Percentiles rank a stretch among this genome's conserved stretches.
Conservation (phyloP, 2,888 invertebrate species). For the Scelioninae gen. 2 region DNA sequence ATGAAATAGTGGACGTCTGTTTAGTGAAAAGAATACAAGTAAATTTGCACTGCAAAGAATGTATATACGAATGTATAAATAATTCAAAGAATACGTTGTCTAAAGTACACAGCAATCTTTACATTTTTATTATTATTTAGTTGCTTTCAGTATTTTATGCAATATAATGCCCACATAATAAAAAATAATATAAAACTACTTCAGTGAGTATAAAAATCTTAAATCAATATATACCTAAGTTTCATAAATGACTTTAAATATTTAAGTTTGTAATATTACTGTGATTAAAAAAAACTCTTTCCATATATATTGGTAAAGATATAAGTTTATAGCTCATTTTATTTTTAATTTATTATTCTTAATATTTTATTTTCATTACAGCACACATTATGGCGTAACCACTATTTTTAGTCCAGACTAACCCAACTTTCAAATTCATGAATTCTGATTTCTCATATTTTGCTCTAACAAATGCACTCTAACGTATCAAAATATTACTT, state of each 20-base stretch:
- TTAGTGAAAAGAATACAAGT: slow-evolving; percentile 2
- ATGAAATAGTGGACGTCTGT: not conserved
- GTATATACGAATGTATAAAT: slow-evolving; percentile 7
- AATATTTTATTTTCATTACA: too few species aligned
- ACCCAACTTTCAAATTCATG: too few species aligned
- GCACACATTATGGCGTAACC: too few species aligned
- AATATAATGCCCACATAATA: not conserved
- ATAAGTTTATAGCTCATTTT: too few species aligned
- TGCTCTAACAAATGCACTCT: too few species aligned
- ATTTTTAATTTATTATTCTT: too few species aligned
- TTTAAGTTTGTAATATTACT: not conserved
- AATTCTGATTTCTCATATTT: too few species aligned
- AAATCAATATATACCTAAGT: not conserved
- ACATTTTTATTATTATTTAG: slow-evolving; percentile 15
- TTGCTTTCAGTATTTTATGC: slow-evolving; percentile 1
- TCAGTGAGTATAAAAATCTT: not conserved
- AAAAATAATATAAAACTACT: slow-evolving; percentile 2
- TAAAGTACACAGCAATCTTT: slow-evolving; percentile 5
- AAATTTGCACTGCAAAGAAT: slow-evolving; percentile 7
- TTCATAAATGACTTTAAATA: not conserved
- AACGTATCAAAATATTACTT: too few species aligned
- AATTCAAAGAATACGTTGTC: slow-evolving; percentile 7
- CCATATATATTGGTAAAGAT: too few species aligned
- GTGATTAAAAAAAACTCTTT: too few species aligned
- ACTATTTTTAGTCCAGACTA: too few species aligned